Conservation (phyloP, 92 coral and sea anemone species). For the Galaxea fascicularis region DNA sequence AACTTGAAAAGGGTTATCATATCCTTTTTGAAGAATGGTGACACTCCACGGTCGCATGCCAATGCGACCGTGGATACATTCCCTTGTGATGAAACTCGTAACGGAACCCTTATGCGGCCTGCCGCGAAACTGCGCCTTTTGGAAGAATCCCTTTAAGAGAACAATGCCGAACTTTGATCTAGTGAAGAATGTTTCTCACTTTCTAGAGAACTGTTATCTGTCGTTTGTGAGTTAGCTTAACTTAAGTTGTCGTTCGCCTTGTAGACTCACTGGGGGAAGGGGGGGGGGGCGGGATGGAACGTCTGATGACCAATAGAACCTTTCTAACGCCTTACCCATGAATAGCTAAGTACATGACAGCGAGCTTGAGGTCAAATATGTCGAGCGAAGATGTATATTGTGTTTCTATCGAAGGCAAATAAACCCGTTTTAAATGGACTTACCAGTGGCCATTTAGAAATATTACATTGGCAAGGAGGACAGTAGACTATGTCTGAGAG, state of each 20-base stretch:
- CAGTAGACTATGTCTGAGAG: no score
- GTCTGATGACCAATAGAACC: not conserved
- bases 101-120: conserved; percentile 23
- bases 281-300: not conserved
- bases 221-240: not conserved
- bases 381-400: no score
- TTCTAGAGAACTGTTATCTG: not conserved
- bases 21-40: not conserved
- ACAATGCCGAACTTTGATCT: not conserved
- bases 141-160: conserved; percentile 18
- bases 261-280: not conserved
- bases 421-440: no score
- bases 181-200: not conserved
- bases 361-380: no score
- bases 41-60: conserved; percentile 7
- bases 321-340: not conserved
- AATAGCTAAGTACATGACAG: no score
- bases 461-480: no score
- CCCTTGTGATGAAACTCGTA: conserved; percentile 25
- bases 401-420: no score
- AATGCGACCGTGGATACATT: conserved; percentile 18
- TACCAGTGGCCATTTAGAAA: no score
- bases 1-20: not conserved
- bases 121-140: conserved; percentile 36
- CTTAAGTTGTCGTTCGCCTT: not conserved